phyloP scores from a whole-genome alignment of 2,113 vertebrate genomes.

The Pelobates fuscus region DNA sequence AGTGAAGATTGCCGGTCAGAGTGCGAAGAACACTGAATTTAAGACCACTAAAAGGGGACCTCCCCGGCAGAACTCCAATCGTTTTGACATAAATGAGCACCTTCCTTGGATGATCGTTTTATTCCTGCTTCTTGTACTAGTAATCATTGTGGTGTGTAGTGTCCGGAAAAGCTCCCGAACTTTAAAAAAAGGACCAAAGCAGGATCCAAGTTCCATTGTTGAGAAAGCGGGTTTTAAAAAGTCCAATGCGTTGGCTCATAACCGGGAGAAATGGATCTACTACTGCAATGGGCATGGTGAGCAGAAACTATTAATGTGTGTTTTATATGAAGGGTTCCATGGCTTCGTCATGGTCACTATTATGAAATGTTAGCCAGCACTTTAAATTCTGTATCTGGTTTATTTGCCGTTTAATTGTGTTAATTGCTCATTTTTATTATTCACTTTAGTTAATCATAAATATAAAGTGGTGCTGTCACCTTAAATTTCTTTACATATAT shows the following conservation, averaged over 20 bases:
- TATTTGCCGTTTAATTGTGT: neutral
- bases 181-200: conserved; percentile 91
- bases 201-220: conserved; percentile 91
- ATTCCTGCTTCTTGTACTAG: conserved; percentile 87
- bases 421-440: too few species aligned
- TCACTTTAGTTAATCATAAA: too few species aligned
- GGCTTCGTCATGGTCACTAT: too few species aligned
- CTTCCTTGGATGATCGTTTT: conserved; percentile 98
- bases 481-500: too few species aligned
- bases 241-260: conserved; percentile 68
- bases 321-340: neutral
- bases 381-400: too few species aligned
- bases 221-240: conserved; percentile 92
- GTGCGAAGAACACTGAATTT: conserved; percentile 64
- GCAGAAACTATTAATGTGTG: conserved; percentile 46
- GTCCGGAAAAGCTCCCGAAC: conserved; percentile 88
- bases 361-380: too few species aligned
- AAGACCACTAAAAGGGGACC: conserved; percentile 78
- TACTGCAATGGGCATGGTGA: conserved; percentile 92
- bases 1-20: conserved; percentile 65
- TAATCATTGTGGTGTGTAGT: conserved; percentile 92
- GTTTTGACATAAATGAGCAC: conserved; percentile 97
- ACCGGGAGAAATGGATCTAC: conserved; percentile 94
- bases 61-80: conserved; percentile 75
- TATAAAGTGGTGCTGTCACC: too few species aligned